Evolutionary conservation across 2,113 vertebrate genomes (phyloP).

Genomic region (Polypterus bichir): DNA sequence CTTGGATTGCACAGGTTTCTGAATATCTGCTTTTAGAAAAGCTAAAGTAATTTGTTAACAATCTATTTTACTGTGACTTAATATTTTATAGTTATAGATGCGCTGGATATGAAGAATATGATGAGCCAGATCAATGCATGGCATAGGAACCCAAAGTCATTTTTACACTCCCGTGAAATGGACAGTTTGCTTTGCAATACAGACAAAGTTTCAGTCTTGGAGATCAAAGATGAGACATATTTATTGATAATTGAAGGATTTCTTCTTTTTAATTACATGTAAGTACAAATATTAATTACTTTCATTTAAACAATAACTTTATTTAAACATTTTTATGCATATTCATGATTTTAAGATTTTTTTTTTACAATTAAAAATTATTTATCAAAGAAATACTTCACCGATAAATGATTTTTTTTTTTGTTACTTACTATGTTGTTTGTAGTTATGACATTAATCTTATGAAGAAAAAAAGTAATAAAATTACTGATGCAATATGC

Average conservation of each 20-base stretch:
- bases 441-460: too few relatives aligned
- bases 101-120: constrained; percentile 82
- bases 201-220: background rate
- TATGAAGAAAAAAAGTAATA: too few relatives aligned
- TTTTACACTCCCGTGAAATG: constrained; percentile 20
- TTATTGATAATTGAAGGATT: constrained; percentile 86
- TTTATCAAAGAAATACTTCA: too few relatives aligned
- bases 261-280: constrained; percentile 84
- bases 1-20: too few relatives aligned
- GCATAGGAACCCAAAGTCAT: constrained; percentile 38
- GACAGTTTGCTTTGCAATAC: background rate
- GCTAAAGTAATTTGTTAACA: background rate
- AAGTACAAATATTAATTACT: constrained; percentile 23
- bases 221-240: constrained; percentile 27
- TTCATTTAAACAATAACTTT: background rate
- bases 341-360: too few relatives aligned
- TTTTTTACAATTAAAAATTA: too few relatives aligned
- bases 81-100: constrained; percentile 59
- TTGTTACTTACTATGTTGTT: too few relatives aligned
- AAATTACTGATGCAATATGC: too few relatives aligned
- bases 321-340: too few relatives aligned
- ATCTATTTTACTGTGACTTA: background rate
- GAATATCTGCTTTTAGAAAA: too few relatives aligned
- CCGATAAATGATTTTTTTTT: too few relatives aligned
- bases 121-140: constrained; percentile 53